Conservation (phyloP, 2,797 vertebrate genomes). For the Enteromius paludinosus region DNA sequence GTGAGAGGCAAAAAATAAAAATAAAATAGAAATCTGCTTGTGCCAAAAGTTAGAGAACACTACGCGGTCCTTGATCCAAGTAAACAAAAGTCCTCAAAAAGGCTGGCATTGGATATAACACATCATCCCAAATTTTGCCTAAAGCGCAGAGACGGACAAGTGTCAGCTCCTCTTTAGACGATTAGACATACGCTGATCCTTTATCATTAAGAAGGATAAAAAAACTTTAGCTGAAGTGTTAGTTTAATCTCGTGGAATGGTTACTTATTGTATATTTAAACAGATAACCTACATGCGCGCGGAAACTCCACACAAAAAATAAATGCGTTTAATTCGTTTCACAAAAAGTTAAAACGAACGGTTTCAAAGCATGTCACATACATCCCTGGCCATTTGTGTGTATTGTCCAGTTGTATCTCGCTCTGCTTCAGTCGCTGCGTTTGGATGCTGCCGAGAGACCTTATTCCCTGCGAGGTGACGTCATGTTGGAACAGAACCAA, state of each 20-base stretch:
- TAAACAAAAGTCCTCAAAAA: constrained; percentile 26
- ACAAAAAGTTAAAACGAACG: background rate
- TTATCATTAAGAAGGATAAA: constrained; percentile 6
- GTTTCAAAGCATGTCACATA: background rate
- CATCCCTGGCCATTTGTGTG: constrained; percentile 17
- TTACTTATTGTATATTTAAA: background rate
- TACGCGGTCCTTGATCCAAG: constrained; percentile 34
- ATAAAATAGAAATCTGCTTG: background rate
- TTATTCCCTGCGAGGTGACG: constrained; percentile 77
- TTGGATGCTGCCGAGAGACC: constrained; percentile 76
- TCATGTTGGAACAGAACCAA: constrained; percentile 78
- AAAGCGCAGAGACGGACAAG: background rate
- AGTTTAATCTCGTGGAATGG: background rate
- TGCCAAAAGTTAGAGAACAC: constrained; percentile 32
- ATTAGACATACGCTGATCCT: background rate
- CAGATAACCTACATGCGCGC: background rate
- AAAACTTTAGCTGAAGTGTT: background rate
- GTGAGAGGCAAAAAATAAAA: background rate
- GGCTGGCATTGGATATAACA: constrained; percentile 1
- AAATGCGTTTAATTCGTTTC: background rate
- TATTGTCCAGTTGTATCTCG: constrained; percentile 47
- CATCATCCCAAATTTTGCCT: constrained; percentile 23
- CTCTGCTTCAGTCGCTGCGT: constrained; percentile 75
- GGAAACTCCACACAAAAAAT: background rate
- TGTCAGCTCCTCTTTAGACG: constrained; percentile 14